phyloP scores from a whole-genome alignment of 2,113 vertebrate genomes.

The Bothrops jararaca region DNA sequence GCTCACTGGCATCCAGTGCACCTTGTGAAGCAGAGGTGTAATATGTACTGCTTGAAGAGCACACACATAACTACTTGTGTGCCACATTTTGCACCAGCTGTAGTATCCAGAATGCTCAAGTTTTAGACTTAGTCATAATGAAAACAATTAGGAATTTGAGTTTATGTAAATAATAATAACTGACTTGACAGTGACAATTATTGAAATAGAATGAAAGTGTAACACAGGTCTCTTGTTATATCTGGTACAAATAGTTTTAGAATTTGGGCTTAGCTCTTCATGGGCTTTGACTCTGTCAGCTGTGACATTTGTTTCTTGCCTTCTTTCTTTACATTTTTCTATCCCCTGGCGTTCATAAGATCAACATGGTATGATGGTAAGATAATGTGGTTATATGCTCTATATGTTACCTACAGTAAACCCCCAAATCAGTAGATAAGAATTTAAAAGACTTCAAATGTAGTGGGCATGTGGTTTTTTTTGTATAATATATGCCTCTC shows the following conservation, averaged over 20 bases:
- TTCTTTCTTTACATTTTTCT: not conserved
- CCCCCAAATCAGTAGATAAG: not conserved
- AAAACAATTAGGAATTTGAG: not conserved
- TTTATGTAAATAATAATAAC: not conserved
- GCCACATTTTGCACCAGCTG: not conserved
- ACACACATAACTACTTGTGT: not conserved
- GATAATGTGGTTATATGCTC: not conserved
- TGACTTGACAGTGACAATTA: not conserved
- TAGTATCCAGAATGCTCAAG: not conserved
- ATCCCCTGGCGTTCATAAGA: not conserved
- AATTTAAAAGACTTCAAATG: not conserved
- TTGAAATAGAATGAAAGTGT: not conserved
- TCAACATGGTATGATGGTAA: not conserved
- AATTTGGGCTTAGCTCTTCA: not conserved
- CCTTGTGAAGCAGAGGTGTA: not conserved
- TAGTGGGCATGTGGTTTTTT: not conserved
- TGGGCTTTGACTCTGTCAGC: not conserved
- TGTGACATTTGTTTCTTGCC: not conserved
- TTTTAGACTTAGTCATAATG: not conserved
- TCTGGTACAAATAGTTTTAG: not conserved
- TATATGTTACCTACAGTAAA: not conserved
- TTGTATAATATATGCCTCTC: not conserved
- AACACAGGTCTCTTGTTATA: not conserved
- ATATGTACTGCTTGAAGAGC: not conserved
- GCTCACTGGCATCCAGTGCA: not conserved